Evolutionary conservation across 2,888 invertebrate species (phyloP).

Genomic region (Tachina grossa): DNA sequence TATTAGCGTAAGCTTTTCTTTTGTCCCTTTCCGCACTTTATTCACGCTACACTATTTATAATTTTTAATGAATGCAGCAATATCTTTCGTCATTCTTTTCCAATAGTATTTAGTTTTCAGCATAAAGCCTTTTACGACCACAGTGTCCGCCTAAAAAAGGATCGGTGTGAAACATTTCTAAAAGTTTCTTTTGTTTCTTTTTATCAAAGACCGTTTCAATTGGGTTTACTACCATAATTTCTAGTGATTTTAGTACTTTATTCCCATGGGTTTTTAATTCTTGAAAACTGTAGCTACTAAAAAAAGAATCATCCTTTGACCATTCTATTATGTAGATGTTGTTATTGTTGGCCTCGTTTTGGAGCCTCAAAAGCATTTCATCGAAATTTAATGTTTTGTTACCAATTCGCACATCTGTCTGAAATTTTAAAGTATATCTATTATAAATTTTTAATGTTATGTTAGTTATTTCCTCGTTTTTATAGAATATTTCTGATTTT

Average conservation of each 20-base stretch:
- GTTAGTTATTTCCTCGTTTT: not conserved
- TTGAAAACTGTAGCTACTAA: slow-evolving; percentile 9
- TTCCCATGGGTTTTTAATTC: slow-evolving; percentile 36
- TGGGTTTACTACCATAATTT: slow-evolving; percentile 34
- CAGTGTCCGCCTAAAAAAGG: slow-evolving; percentile 13
- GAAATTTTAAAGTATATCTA: slow-evolving; percentile 1
- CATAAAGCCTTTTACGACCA: not conserved
- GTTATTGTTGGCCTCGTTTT: too few species aligned
- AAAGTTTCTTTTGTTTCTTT: not conserved
- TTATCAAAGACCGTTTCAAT: not conserved
- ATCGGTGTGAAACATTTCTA: not conserved
- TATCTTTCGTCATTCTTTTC: too few species aligned
- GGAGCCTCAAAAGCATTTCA: not conserved
- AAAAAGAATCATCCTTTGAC: slow-evolving; percentile 46
- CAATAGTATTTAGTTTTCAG: too few species aligned
- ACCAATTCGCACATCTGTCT: slow-evolving; percentile 8
- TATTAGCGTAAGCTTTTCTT: slow-evolving; percentile 13
- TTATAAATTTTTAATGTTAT: slow-evolving; percentile 29
- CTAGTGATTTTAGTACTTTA: slow-evolving; percentile 22
- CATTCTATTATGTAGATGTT: slow-evolving; percentile 4
- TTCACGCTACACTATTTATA: slow-evolving; percentile 40
- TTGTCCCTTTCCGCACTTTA: slow-evolving; percentile 11
- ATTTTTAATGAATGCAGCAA: too few species aligned
- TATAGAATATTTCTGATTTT: slow-evolving; percentile 9
- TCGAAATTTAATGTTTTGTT: slow-evolving; percentile 51